Conservation (phyloP, 2,113 vertebrate genomes). For the Clarias batrachus region DNA sequence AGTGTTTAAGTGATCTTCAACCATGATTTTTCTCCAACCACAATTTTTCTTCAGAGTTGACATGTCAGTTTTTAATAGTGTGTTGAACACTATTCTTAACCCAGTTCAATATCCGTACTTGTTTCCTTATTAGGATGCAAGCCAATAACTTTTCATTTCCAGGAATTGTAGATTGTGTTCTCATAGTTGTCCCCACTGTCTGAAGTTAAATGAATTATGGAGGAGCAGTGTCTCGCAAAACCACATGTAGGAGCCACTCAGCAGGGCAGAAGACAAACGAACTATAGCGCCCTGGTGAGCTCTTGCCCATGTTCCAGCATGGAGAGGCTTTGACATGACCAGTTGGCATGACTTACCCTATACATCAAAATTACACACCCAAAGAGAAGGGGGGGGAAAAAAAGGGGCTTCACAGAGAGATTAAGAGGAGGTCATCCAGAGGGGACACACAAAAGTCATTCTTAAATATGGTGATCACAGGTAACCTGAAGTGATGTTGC, state of each 20-base stretch:
- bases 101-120: too few species aligned
- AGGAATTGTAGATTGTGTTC: background rate
- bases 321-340: background rate
- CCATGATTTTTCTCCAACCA: too few species aligned
- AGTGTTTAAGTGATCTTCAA: too few species aligned
- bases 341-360: background rate
- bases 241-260: background rate
- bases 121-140: too few species aligned
- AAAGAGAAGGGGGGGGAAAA: background rate
- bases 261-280: background rate
- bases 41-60: too few species aligned
- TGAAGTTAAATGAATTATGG: background rate
- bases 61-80: too few species aligned
- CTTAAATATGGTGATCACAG: background rate
- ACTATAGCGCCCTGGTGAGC: background rate
- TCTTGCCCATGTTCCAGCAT: background rate
- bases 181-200: background rate
- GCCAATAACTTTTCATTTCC: too few species aligned
- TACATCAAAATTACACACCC: constrained; percentile 13
- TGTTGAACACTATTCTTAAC: too few species aligned
- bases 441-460: background rate
- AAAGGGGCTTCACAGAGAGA: background rate
- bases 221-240: background rate
- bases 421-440: constrained; percentile 36
- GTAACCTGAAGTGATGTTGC: constrained; percentile 23